Conservation (phyloP, 2,888 invertebrate species). For the Clunio marinus region DNA sequence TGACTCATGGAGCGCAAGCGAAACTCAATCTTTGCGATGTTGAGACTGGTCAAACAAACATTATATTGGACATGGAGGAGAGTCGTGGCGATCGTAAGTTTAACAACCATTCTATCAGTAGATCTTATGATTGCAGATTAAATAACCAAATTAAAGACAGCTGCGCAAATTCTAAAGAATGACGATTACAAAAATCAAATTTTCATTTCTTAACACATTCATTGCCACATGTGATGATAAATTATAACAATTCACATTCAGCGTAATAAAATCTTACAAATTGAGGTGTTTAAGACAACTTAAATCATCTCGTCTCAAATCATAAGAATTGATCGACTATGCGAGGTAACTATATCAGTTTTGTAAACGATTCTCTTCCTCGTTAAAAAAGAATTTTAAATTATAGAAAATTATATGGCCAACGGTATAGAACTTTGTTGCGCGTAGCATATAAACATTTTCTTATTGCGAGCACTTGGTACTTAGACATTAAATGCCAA, state of each 20-base stretch:
- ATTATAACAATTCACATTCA: not conserved
- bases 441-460: not conserved
- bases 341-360: not conserved
- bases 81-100: constrained; percentile 80
- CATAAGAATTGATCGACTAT: not conserved
- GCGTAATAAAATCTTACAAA: not conserved
- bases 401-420: constrained; percentile 39
- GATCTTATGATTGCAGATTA: not conserved
- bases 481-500: not conserved
- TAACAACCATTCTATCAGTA: not conserved
- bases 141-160: too few species aligned
- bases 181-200: not conserved
- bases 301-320: not conserved
- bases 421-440: constrained; percentile 4
- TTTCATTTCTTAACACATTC: not conserved
- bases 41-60: constrained; percentile 81
- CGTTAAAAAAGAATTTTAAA: constrained; percentile 25
- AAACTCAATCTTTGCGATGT: constrained; percentile 66
- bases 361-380: not conserved
- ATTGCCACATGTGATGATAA: constrained; percentile 3
- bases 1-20: constrained; percentile 45
- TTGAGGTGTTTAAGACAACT: constrained; percentile 31
- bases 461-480: not conserved
- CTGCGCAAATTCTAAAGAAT: too few species aligned
- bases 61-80: constrained; percentile 86